phyloP scores from a whole-genome alignment of 2,888 invertebrate genomes.

The Macrosiphum euphorbiae region DNA sequence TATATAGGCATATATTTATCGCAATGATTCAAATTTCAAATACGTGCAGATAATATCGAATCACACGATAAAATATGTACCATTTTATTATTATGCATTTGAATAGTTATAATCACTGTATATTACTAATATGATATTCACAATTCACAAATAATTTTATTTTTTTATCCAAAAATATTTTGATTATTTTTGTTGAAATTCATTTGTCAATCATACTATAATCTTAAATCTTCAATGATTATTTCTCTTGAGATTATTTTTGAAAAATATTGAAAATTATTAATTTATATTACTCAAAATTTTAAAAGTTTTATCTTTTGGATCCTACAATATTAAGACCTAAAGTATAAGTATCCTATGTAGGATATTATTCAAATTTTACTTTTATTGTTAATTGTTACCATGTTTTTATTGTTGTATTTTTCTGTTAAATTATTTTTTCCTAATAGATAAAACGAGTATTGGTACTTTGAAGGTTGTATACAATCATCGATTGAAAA shows the following conservation, averaged over 20 bases:
- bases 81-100: neutral
- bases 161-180: neutral
- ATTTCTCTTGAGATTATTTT: neutral
- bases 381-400: neutral
- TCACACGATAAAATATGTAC: neutral
- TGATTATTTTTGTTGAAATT: neutral
- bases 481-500: neutral
- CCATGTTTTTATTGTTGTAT: neutral
- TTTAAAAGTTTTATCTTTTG: neutral
- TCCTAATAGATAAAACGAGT: neutral
- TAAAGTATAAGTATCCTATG: neutral
- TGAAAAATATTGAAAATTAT: no score
- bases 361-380: neutral
- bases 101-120: neutral
- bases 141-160: neutral
- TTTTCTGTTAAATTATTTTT: neutral
- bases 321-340: neutral
- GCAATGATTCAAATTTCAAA: neutral
- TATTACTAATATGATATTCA: neutral
- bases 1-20: neutral
- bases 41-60: neutral
- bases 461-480: neutral
- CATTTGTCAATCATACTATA: neutral
- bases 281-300: neutral
- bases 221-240: neutral